phyloP scores from a whole-genome alignment of 2,113 vertebrate genomes.

The Tragelaphus buxtoni region DNA sequence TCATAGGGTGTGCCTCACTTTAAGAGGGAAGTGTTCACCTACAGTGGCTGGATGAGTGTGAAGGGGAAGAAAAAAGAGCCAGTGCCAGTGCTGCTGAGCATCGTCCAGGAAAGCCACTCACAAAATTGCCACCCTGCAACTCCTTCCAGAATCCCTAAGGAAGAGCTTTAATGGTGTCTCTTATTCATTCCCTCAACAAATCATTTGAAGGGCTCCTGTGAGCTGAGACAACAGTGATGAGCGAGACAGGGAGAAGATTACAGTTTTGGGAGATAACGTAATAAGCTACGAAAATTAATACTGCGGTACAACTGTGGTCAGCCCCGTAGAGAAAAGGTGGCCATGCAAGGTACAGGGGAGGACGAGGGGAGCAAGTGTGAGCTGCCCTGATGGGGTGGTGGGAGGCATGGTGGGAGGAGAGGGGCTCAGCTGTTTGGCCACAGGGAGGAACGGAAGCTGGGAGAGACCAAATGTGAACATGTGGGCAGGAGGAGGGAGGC shows the following conservation, averaged over 20 bases:
- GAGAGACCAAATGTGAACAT: not conserved
- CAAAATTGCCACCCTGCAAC: fast-evolving
- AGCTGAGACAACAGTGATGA: not conserved
- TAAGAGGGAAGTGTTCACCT: not conserved
- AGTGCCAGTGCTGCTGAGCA: fast-evolving
- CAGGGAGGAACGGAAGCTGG: not conserved
- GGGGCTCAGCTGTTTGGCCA: fast-evolving
- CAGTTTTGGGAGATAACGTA: not conserved
- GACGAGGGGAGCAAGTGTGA: fast-evolving
- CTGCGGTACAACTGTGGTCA: fast-evolving
- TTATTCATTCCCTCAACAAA: not conserved
- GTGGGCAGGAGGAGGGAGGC: fast-evolving
- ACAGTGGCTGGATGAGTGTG: fast-evolving
- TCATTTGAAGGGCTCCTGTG: not conserved
- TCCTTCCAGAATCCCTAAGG: not conserved
- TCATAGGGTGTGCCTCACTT: not conserved
- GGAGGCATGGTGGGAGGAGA: fast-evolving
- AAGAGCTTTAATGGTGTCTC: not conserved
- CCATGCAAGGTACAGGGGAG: fast-evolving
- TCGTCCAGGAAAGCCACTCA: not conserved
- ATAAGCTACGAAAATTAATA: not conserved
- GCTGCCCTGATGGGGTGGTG: not conserved
- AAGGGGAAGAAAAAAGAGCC: fast-evolving
- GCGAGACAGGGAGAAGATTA: not conserved
- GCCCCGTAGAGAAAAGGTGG: fast-evolving